Evolutionary conservation across 1,140 invertebrate genomes (phyloP).

Genomic region (Heliconius hewitsoni): DNA sequence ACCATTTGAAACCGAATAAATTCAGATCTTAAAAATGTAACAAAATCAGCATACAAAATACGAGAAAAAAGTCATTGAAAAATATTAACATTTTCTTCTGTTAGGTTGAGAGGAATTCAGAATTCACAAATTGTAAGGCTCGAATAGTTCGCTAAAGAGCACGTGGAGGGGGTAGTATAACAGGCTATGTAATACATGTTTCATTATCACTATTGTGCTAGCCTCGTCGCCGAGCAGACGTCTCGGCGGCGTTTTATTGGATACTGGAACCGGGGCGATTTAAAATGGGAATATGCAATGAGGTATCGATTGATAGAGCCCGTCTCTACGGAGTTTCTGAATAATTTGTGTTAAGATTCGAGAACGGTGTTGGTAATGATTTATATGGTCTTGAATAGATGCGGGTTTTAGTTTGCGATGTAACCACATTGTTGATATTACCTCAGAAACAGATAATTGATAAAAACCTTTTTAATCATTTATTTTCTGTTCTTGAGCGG

Average conservation of each 20-base stretch:
- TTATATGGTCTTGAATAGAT: conserved; percentile 37
- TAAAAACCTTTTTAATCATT: neutral
- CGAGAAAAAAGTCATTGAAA: conserved; percentile 17
- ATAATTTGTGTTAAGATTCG: conserved; percentile 51
- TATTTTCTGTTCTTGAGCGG: too few relatives aligned
- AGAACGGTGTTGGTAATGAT: conserved; percentile 46
- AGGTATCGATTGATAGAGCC: conserved; percentile 54
- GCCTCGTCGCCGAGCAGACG: conserved; percentile 48
- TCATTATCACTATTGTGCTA: conserved; percentile 69
- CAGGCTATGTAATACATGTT: conserved; percentile 61
- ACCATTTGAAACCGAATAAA: neutral
- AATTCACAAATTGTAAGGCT: conserved; percentile 48
- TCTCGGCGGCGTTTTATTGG: conserved; percentile 54
- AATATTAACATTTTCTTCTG: conserved; percentile 24
- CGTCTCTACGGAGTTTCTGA: conserved; percentile 44
- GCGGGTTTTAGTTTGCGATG: conserved; percentile 17
- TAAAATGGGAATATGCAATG: conserved; percentile 61
- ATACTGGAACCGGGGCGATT: conserved; percentile 49
- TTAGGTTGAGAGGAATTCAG: conserved; percentile 38
- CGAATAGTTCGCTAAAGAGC: conserved; percentile 47
- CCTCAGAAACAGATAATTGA: neutral
- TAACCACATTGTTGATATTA: neutral
- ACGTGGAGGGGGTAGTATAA: conserved; percentile 52
- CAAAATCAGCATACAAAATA: conserved; percentile 17
- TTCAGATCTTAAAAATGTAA: neutral